phyloP scores from a whole-genome alignment of 2,113 vertebrate species.

The Chascanopsetta lugubris region DNA sequence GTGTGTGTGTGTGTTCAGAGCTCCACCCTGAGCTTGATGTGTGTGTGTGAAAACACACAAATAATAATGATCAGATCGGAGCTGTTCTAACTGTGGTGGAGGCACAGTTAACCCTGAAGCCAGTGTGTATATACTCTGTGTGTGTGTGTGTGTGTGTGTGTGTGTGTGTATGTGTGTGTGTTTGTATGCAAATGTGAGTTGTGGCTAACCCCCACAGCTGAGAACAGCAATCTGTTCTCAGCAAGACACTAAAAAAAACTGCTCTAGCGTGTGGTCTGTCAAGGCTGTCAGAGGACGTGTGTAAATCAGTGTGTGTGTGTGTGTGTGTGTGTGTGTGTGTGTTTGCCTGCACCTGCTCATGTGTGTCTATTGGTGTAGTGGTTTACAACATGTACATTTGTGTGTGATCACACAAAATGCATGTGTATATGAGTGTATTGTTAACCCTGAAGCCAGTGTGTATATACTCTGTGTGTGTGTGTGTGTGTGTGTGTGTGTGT shows the following conservation, averaged over 20 bases:
- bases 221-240: slow-evolving; percentile 67
- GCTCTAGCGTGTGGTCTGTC: slow-evolving; percentile 53
- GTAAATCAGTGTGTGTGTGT: slow-evolving; percentile 1
- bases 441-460: slow-evolving; percentile 38
- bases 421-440: background rate
- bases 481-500: slow-evolving; percentile 10
- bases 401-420: slow-evolving; percentile 17
- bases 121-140: no score
- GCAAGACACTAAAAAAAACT: slow-evolving; percentile 46
- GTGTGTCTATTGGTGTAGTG: slow-evolving; percentile 7
- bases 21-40: no score
- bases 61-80: slow-evolving; percentile 56
- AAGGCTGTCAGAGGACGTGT: slow-evolving; percentile 16
- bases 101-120: slow-evolving; percentile 39
- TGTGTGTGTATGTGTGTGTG: slow-evolving; percentile 4
- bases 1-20: no score
- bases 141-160: slow-evolving; percentile 4
- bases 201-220: slow-evolving; percentile 59
- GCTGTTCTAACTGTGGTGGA: slow-evolving; percentile 18
- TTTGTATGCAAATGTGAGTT: slow-evolving; percentile 31
- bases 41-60: slow-evolving; percentile 42
- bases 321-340: no score
- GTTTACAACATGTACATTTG: background rate
- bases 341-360: slow-evolving; percentile 7
- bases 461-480: no score